A percentile compares a stretch with the other conserved stretches of the same genome.
Conservation (phyloP, 2,888 invertebrate species). For the Leptogaster cylindrica region DNA sequence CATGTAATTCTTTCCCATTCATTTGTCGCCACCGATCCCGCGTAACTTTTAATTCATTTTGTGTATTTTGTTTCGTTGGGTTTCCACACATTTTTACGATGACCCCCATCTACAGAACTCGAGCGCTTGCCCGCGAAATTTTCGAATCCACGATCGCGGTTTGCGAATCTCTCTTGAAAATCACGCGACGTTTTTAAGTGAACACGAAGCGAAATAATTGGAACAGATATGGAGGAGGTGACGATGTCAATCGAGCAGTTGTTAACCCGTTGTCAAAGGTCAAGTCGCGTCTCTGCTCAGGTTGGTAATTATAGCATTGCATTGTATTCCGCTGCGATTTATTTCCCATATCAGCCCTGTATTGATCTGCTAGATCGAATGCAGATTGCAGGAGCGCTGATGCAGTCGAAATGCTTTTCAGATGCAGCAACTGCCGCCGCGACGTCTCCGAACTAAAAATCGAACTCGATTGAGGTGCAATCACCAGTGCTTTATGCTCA, state of each 20-base stretch:
- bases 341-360: slow-evolving; percentile 15
- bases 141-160: too few species aligned
- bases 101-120: too few species aligned
- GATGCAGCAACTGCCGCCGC: not conserved
- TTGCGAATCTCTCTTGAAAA: not conserved
- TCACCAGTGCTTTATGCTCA: slow-evolving; percentile 22
- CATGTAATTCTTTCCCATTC: too few species aligned
- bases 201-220: slow-evolving; percentile 31
- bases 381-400: not conserved
- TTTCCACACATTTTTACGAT: too few species aligned
- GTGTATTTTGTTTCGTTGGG: too few species aligned
- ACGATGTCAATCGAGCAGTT: slow-evolving; percentile 13
- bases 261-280: slow-evolving; percentile 14
- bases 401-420: not conserved
- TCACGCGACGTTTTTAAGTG: slow-evolving; percentile 24
- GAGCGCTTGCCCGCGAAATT: too few species aligned
- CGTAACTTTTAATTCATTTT: too few species aligned
- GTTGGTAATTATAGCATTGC: not conserved
- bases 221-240: slow-evolving; percentile 12
- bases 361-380: slow-evolving; percentile 1
- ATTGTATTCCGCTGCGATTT: slow-evolving; percentile 6
- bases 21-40: too few species aligned
- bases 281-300: not conserved
- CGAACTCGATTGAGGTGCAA: not conserved
- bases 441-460: not conserved